Conservation (phyloP, 2,888 invertebrate species). For the Macropis europaea region DNA sequence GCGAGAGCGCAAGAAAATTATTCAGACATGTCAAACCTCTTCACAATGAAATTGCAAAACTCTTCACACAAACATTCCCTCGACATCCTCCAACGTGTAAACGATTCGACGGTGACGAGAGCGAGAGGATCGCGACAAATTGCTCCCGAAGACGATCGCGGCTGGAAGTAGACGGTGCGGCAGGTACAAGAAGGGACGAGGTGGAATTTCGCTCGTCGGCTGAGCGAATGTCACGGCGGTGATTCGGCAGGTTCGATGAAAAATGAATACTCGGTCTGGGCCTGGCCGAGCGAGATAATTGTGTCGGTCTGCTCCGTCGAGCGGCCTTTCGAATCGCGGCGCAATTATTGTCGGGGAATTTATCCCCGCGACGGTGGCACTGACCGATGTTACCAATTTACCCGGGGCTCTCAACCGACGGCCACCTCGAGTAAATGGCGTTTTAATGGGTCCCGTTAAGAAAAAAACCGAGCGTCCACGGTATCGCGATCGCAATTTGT, state of each 20-base stretch:
- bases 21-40: not conserved
- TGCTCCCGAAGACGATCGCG: conserved; percentile 48
- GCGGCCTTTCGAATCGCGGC: conserved; percentile 17
- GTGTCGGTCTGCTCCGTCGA: conserved; percentile 44
- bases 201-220: conserved; percentile 33
- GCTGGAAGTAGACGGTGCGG: not conserved
- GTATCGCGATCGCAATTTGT: conserved; percentile 35
- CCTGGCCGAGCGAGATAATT: conserved; percentile 60
- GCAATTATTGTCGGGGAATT: conserved; percentile 55
- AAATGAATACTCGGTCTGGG: conserved; percentile 44
- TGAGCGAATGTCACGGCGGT: conserved; percentile 47
- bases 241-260: conserved; percentile 65
- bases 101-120: not conserved
- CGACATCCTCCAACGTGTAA: too few relatives aligned
- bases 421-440: conserved; percentile 12
- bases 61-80: not conserved
- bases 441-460: conserved; percentile 45
- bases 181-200: conserved; percentile 1
- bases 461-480: not conserved
- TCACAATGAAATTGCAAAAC: too few relatives aligned
- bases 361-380: conserved; percentile 46
- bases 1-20: not conserved
- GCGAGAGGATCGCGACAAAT: conserved; percentile 58
- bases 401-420: conserved; percentile 30
- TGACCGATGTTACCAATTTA: conserved; percentile 53